Percentiles rank a stretch among this genome's conserved stretches.
These are phyloP conservation scores for Scalopus aquaticus DNA, from an alignment of 2,113 vertebrate species.

Conservation along the genomic window DNA sequence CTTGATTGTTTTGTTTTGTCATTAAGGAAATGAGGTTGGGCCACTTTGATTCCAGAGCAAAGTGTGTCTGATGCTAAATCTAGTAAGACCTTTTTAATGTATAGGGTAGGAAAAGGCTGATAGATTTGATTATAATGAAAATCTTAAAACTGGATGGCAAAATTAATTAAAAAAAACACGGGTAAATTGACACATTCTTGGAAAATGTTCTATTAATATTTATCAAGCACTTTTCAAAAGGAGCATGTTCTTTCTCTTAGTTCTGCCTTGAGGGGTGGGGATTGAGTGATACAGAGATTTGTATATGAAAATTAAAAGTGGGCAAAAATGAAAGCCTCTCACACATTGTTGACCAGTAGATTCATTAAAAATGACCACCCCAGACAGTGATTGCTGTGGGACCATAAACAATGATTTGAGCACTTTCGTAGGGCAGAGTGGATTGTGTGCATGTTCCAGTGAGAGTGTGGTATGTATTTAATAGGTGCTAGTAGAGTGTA, in stretches of 20 bases:
- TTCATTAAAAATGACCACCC: background rate
- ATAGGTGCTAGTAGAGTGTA: background rate
- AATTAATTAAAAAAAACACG: background rate
- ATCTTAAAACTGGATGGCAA: background rate
- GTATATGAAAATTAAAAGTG: background rate
- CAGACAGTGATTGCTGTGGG: background rate
- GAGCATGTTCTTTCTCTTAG: background rate
- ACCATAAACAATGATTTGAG: background rate
- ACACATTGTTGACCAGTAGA: background rate
- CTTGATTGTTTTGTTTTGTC: background rate
- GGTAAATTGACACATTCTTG: background rate
- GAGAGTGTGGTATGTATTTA: background rate
- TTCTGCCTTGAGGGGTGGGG: background rate
- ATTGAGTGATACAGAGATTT: background rate
- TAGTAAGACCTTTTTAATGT: background rate
- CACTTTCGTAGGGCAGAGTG: background rate
- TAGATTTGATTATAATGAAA: background rate
- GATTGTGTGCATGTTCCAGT: rapidly evolving
- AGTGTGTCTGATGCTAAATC: background rate
- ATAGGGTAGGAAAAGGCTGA: background rate
- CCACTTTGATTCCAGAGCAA: background rate
- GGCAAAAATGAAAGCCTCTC: background rate
- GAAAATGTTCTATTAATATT: background rate
- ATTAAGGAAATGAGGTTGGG: background rate
- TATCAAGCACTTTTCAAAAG: background rate